Evolutionary conservation across 2,113 vertebrate species (phyloP), one percentile per base, ranked within the genome.

Genomic region (Heliornis fulica): DNA sequence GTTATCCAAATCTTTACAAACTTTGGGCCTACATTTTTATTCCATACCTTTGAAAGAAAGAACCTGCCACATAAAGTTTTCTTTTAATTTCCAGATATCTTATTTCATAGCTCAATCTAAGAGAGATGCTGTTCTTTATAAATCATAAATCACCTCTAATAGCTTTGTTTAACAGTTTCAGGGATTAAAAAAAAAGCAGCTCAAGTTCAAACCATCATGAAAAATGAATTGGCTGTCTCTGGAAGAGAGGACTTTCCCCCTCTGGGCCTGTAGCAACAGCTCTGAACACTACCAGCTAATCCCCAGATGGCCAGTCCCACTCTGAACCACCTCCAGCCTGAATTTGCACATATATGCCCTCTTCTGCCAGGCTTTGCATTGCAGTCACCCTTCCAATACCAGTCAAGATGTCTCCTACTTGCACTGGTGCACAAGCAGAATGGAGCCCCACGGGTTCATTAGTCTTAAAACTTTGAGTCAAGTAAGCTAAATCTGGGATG

Each of bases 241-340:
- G 43, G 90, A 92, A 72, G 85, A 93, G 25, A 60, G 46, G 22
- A n/a, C 60, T 81, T 83, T 90, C 94, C 93, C 94, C 93, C 90
- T 90, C 85, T 60, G 90, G 83, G 43, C 16, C 1, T 75, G 71
- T 90, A 81, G 83, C 60, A 90, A 68, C 83, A 94, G 71, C 72
- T 81, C 51, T 59, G 69, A 74, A 66, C 0, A 2, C 43, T 54
- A 63, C 17, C 29, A 81, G 45, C 60, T 43, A 71, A 63, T 71
- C 43, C 50, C 72, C 76, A 81, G 54, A n/a, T 26, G 76, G 56
- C 2, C 3, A 0, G 15, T 72, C 51, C 83, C 34, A 22, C 74
- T 80, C 69, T 75, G 83, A 93, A 51, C 43, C 60, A 71, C 15
- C 41, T 74, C 10, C 1, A 46, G 29, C 19, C 51, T 80, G 76